Conservation (phyloP, 2,888 invertebrate species). For the Cephalotes varians region DNA sequence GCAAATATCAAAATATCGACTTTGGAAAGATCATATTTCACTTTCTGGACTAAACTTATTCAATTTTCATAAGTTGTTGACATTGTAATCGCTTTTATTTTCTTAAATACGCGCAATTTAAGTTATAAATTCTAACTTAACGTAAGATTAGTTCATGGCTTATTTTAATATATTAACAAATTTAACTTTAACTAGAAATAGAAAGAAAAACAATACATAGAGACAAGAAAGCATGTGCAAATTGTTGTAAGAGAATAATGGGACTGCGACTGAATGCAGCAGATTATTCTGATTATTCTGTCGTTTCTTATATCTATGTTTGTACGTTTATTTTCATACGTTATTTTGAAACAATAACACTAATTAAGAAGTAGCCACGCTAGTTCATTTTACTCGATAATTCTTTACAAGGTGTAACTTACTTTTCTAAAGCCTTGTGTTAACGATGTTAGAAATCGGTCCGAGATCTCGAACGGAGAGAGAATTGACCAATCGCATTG, state of each 20-base stretch:
- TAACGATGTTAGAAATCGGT: too few relatives aligned
- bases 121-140: neutral
- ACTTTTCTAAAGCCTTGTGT: too few relatives aligned
- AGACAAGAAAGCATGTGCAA: slow-evolving; percentile 55
- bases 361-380: slow-evolving; percentile 61
- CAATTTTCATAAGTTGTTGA: neutral
- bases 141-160: neutral
- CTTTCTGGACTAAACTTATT: neutral
- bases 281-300: slow-evolving; percentile 59
- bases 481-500: too few relatives aligned
- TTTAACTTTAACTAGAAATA: neutral
- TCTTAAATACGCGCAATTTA: neutral
- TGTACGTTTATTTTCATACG: slow-evolving; percentile 61
- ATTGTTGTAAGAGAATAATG: slow-evolving; percentile 63
- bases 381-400: slow-evolving; percentile 61
- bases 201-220: slow-evolving; percentile 4
- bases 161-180: slow-evolving; percentile 9
- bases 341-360: slow-evolving; percentile 71
- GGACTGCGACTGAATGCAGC: slow-evolving; percentile 62
- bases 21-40: neutral
- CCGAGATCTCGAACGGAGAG: too few relatives aligned
- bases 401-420: neutral
- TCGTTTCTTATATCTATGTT: slow-evolving; percentile 58
- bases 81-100: slow-evolving; percentile 7
- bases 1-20: neutral